Evolutionary conservation across 2,888 invertebrate species (phyloP), one percentile per base, ranked within the genome.

Genomic region (Orchestes rusci): DNA sequence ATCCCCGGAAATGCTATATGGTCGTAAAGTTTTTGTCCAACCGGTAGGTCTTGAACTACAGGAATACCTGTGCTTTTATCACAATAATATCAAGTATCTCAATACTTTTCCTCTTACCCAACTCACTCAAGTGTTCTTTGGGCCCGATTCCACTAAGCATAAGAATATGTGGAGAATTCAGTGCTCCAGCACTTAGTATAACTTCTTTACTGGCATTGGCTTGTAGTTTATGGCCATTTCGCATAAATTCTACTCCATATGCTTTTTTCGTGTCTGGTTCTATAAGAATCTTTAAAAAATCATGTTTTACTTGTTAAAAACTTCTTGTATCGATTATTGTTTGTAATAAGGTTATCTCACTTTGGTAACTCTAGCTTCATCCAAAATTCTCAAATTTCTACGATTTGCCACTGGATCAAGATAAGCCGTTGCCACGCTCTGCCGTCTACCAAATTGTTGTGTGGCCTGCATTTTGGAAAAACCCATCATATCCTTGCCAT

Each of bases 131-230:
- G 53, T 82, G 79, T 2, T 73, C 65, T 55, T 64, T 71, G 1
- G 83, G 82, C 0, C 83, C 83, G 7, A 83, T 65, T 1, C 62
- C 62, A 4, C 90, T 90, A 4, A 94, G 65, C 87, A 93, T 88
- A 5, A 95, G 73, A 2, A 95, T 64, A 65, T 95, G 93, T 0
- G 94, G 91, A 0, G 90, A 85, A 58, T 87, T 88, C 51, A 95
- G 82, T 2, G 91, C 77, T 0, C 94, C 94, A 2, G 88, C 89
- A 10, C 85, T 82, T 12, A 94, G 59, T 40, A 94, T 84, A 0
- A 95, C 82, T 69, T 91, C 91, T 62, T 82, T 86, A 2, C 73
- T 74, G 0, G 83, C 86, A 32, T 64, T 67, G 1, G 78, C 77
- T 4, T 30, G 48, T 16, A 59, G 55, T 5, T 50, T 59, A 13